Percentiles rank a stretch among this genome's conserved stretches.
Evolutionary conservation across 64 coral and sea anemone species (phyloP).

Genomic region (Trachythela sp.): DNA sequence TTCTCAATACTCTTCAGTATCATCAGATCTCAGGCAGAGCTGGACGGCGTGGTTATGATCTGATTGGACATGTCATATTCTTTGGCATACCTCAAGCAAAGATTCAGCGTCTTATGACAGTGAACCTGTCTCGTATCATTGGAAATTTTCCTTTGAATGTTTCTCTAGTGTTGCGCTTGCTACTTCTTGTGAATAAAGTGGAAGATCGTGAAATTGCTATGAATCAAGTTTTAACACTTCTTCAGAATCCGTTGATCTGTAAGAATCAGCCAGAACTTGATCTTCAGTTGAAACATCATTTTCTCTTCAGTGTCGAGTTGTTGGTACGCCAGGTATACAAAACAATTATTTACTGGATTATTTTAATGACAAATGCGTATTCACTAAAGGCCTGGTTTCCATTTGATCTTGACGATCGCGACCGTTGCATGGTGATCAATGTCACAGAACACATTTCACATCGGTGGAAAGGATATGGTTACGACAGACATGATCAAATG

Average conservation of each 20-base stretch:
- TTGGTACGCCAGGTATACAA: constrained; percentile 61
- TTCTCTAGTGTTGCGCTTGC: constrained; percentile 59
- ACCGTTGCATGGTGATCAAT: too few relatives aligned
- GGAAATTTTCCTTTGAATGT: constrained; percentile 70
- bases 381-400: too few relatives aligned
- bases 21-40: constrained; percentile 71
- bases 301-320: constrained; percentile 76
- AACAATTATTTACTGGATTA: background rate
- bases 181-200: constrained; percentile 30
- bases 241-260: constrained; percentile 64
- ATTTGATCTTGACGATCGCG: too few relatives aligned
- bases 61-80: constrained; percentile 65
- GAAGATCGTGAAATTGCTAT: background rate
- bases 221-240: constrained; percentile 46
- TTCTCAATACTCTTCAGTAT: constrained; percentile 56
- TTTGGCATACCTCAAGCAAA: constrained; percentile 64
- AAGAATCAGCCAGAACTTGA: constrained; percentile 51
- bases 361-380: too few relatives aligned
- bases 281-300: constrained; percentile 64
- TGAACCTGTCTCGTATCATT: constrained; percentile 56
- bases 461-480: too few relatives aligned
- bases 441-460: too few relatives aligned
- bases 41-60: constrained; percentile 70
- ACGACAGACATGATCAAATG: too few relatives aligned
- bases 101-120: constrained; percentile 61